Percentiles rank a stretch among this genome's conserved stretches.
These are phyloP conservation scores for Trichechus manatus DNA, from an alignment of 2,113 vertebrate genomes.

Conservation along the genomic window DNA sequence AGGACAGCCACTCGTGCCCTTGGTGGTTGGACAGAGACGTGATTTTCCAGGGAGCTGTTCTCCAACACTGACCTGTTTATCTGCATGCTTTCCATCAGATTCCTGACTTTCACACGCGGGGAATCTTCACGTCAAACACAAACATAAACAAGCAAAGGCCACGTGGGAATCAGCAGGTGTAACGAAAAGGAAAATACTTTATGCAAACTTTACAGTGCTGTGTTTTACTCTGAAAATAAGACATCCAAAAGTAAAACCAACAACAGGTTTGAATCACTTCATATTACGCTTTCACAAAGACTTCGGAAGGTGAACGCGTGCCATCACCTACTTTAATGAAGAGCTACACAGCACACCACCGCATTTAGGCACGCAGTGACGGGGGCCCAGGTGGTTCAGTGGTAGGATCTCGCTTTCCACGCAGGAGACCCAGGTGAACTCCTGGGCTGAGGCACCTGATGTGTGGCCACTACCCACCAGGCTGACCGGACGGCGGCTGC, in stretches of 20 bases:
- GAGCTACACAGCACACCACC: background rate
- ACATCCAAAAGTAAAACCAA: constrained; percentile 21
- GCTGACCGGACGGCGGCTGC: background rate
- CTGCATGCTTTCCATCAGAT: constrained; percentile 85
- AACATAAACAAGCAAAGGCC: background rate
- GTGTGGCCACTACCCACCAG: too few species aligned
- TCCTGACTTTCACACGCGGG: constrained; percentile 84
- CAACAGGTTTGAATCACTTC: background rate
- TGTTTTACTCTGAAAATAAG: constrained; percentile 53
- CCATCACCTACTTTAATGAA: background rate
- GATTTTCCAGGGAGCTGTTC: constrained; percentile 59
- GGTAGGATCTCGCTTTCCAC: too few species aligned
- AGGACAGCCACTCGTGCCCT: constrained; percentile 94
- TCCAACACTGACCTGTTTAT: constrained; percentile 67
- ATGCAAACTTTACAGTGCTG: constrained; percentile 23
- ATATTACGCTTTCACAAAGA: background rate
- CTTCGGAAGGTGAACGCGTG: background rate
- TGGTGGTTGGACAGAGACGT: constrained; percentile 80
- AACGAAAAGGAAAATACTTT: background rate
- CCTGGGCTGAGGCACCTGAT: too few species aligned
- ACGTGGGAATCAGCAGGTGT: constrained; percentile 3
- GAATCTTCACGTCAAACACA: constrained; percentile 79
- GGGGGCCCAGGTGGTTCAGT: too few species aligned
- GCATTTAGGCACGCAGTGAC: background rate
- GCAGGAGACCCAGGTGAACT: too few species aligned